Base-by-base conservation (phyloP, 1,140 invertebrate species). In the Formica exsecta region DNA sequence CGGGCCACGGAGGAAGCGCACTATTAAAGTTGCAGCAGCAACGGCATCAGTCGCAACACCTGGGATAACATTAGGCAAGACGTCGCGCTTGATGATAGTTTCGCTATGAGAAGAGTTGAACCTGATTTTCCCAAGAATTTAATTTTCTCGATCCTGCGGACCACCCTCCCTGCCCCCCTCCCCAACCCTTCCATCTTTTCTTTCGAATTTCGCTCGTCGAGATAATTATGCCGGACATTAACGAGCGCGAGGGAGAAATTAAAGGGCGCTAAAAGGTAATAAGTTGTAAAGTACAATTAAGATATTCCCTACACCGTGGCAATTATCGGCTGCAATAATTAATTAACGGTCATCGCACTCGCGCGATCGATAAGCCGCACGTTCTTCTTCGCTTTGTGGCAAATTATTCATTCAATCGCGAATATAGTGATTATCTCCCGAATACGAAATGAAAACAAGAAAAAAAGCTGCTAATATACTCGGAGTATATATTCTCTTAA, bases 111-210 rank as follows among this genome's bases (percentile, higher is more conserved):
- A 83, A 70, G 44, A 83, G 22, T 36, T 9, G 68, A 57, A 44
- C 13, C 51, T 73, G 51, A 73, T 81, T 81, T 73, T 73, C 66
- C 7, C 65, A 44, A 81, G 79, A 81, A 81, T 81, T 81, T 32
- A 44, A 61, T 71, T 73, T 73, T 80, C 51, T 38, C 3, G 3
- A 61, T 51, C n/a, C 13, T 41, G 13, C 3, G 25, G 25, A 29
- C 25, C 25, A 6, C 25, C 9, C 32, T 2, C 13, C 61, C n/a
- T 11, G 19, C 38, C 41, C 32, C 32, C 32, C 32, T 32, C 3
- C 32, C 32, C 25, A 29, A 0, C 25, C 61, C n/a, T 19, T 19
- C 22, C 41, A 8, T 41, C 22, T 81, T 22, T 7, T 36, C 29
- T 0, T 29, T 83, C 32, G 19, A 32, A 62, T 62, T 57, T 75